These are phyloP conservation scores for Smittia sp. DNA, from an alignment of 2,888 invertebrate species.

Conservation along the genomic window DNA sequence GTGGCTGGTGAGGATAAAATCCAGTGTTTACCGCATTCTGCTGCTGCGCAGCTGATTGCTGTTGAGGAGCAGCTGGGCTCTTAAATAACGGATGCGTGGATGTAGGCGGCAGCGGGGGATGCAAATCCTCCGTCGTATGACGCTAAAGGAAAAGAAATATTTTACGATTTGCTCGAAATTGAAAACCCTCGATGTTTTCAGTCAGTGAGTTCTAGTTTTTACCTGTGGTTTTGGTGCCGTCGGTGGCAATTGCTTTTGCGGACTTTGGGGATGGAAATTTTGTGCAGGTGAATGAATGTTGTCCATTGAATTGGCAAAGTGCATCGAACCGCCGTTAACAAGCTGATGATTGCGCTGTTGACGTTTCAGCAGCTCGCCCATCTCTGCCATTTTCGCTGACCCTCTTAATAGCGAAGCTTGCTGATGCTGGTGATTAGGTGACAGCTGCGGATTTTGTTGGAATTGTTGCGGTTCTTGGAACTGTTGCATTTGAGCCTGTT, in stretches of 20 bases:
- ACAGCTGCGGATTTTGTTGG: constrained; percentile 47
- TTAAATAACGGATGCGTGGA: constrained; percentile 68
- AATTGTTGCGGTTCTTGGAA: constrained; percentile 44
- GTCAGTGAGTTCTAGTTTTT: constrained; percentile 37
- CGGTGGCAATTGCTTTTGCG: constrained; percentile 58
- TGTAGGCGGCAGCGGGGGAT: constrained; percentile 67
- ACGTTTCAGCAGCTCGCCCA: constrained; percentile 75
- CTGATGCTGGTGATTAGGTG: constrained; percentile 43
- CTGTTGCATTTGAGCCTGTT: constrained; percentile 44
- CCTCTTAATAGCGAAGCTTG: constrained; percentile 48
- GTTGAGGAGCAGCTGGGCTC: constrained; percentile 44
- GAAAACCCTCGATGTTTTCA: constrained; percentile 6
- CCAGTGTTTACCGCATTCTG: constrained; percentile 47
- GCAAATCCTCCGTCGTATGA: constrained; percentile 7
- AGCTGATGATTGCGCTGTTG: constrained; percentile 54
- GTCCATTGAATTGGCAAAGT: constrained; percentile 42
- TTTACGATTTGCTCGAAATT: not conserved
- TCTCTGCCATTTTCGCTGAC: constrained; percentile 70
- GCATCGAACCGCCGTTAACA: constrained; percentile 48
- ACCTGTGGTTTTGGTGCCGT: constrained; percentile 60
- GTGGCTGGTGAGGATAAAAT: constrained; percentile 48
- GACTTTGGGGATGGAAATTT: constrained; percentile 54
- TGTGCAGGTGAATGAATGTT: constrained; percentile 41
- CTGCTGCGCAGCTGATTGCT: constrained; percentile 45
- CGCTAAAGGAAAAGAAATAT: not conserved